Evolutionary conservation across 2,888 invertebrate genomes (phyloP).

Genomic region (Morinoia aosen): DNA sequence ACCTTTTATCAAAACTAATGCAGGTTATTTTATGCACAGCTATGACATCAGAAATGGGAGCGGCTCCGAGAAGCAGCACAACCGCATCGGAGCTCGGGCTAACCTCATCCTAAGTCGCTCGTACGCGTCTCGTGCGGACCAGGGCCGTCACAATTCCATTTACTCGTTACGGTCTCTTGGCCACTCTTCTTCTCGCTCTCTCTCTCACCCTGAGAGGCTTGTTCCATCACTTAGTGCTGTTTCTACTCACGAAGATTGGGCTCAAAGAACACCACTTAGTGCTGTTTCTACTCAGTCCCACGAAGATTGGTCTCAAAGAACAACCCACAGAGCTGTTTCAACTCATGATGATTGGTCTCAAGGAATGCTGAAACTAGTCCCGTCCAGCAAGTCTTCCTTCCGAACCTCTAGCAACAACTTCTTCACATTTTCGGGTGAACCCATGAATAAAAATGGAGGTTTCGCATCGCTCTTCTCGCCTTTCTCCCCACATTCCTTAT

Average conservation of each 20-base stretch:
- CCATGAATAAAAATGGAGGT: neutral
- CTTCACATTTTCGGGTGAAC: neutral
- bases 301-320: neutral
- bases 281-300: no score
- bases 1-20: neutral
- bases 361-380: neutral
- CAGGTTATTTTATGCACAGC: neutral
- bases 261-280: neutral
- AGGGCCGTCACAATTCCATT: neutral
- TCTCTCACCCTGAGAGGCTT: neutral
- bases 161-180: conserved; percentile 4
- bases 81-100: conserved; percentile 21
- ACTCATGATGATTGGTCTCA: neutral
- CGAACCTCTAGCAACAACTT: neutral
- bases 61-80: conserved; percentile 41
- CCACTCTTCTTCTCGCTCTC: neutral
- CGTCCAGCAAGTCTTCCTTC: neutral
- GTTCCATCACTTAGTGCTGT: neutral
- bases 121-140: neutral
- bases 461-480: neutral
- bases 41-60: conserved; percentile 46
- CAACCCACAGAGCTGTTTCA: neutral
- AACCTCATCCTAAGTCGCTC: neutral
- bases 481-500: neutral
- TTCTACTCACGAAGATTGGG: neutral